Base-by-base conservation (phyloP, 2,888 invertebrate species). In the Odontocolon sp. region DNA sequence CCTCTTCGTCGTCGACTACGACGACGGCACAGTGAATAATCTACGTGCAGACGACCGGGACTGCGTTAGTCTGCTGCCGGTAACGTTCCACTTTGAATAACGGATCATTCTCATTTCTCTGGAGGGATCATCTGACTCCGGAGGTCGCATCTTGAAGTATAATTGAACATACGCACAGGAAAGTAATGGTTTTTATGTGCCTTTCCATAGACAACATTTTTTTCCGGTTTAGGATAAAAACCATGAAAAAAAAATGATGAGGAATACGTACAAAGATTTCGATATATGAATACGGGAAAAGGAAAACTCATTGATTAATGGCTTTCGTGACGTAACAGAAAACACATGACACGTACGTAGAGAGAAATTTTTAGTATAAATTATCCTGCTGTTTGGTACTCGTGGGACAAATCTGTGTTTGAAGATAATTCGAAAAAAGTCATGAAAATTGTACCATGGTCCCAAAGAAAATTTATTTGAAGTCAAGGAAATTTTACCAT, bases 71-170 rank as follows among this genome's bases (percentile, higher is more conserved):
- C 28, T 61, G 38, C 14, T 26, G 28, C 11, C 11, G 14, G 61
- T 69, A 64, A 69, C 63, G 69, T 56, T 63, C n/a, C 56, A 77
- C 77, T 77, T 63, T 77, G 77, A 72, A 77, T 68, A 77, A 72
- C 77, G 72, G 77, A 63, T 77, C 63, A 77, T 77, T 77, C 31
- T 63, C 77, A 50, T 72, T 77, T 63, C 59, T 63, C 23, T 33
- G 63, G 14, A 33, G 31, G 40, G 56, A 69, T 68, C 67, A 63
- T 77, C 47, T 47, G 23, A 18, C 40, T 28, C 40, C 4, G 3
- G 26, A 38, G 31, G 36, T 56, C 61, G 40, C 63, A 77, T 72
- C 63, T 72, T 57, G 61, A 77, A 77, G 77, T 72, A 72, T 71
- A 77, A 77, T 77, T 72, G 63, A 77, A 61, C 63, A 67, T 63